A percentile compares a stretch with the other conserved stretches of the same genome.
Conservation (phyloP, 1,140 invertebrate genomes). For the Lineus longissimus region DNA sequence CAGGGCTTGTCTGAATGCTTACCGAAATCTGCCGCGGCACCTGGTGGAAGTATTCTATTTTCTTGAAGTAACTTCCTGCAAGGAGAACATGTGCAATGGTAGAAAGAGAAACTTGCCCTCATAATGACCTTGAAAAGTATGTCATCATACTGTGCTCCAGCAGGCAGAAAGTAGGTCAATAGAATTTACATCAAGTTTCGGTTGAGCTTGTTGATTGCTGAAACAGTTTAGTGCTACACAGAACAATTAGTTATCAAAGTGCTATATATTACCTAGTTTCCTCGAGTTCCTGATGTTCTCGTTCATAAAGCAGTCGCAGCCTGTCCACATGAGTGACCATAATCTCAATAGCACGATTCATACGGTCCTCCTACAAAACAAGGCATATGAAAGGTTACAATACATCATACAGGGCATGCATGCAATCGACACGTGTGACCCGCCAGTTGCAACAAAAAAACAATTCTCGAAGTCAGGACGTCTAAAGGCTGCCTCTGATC, state of each 20-base stretch:
- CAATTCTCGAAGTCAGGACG: too few species aligned
- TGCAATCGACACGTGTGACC: too few species aligned
- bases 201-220: too few species aligned
- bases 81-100: not conserved
- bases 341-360: constrained; percentile 57
- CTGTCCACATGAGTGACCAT: constrained; percentile 59
- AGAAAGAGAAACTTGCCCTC: too few species aligned
- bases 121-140: too few species aligned
- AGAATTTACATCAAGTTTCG: too few species aligned
- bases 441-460: too few species aligned
- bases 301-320: constrained; percentile 52
- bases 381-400: not conserved
- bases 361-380: constrained; percentile 52
- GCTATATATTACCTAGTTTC: constrained; percentile 43
- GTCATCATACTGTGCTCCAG: too few species aligned
- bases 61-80: constrained; percentile 5
- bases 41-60: constrained; percentile 4
- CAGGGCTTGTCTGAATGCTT: too few species aligned
- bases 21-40: not conserved
- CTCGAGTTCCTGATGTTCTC: constrained; percentile 53
- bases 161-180: too few species aligned
- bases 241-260: not conserved
- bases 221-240: not conserved
- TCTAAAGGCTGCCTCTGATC: not conserved
- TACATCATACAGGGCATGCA: not conserved